These are phyloP conservation scores for Bombus pascuorum DNA, from an alignment of 1,140 invertebrate species.

Conservation along the genomic window DNA sequence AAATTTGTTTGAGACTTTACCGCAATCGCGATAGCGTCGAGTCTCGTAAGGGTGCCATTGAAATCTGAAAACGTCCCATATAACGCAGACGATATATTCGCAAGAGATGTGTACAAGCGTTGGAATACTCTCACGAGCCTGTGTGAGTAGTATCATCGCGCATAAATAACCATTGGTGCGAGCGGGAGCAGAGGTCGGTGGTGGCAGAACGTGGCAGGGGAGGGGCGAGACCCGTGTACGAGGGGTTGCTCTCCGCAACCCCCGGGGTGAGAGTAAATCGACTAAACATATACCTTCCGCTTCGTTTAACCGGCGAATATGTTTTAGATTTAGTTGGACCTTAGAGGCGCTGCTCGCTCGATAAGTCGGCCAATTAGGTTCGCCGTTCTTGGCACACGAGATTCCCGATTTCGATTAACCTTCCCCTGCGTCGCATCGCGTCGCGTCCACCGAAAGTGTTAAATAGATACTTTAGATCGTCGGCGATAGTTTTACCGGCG, in stretches of 20 bases:
- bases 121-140: no score
- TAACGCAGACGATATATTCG: no score
- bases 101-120: no score
- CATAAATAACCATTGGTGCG: no score
- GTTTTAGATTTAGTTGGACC: constrained; percentile 77
- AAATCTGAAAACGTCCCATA: no score
- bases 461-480: constrained; percentile 20
- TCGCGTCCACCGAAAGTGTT: neutral
- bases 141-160: no score
- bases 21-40: no score
- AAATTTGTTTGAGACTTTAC: no score
- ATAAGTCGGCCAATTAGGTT: constrained; percentile 70
- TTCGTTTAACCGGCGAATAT: constrained; percentile 78
- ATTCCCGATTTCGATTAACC: constrained; percentile 31
- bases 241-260: constrained; percentile 56
- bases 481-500: neutral
- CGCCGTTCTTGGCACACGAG: neutral
- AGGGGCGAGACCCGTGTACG: constrained; percentile 44
- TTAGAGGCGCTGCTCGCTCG: constrained; percentile 47
- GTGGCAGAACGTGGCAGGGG: constrained; percentile 53
- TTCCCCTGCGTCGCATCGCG: no score
- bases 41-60: no score
- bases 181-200: constrained; percentile 50
- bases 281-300: constrained; percentile 80
- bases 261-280: constrained; percentile 72